Conservation (phyloP, 2,113 vertebrate species). For the Oryzias curvinotus region DNA sequence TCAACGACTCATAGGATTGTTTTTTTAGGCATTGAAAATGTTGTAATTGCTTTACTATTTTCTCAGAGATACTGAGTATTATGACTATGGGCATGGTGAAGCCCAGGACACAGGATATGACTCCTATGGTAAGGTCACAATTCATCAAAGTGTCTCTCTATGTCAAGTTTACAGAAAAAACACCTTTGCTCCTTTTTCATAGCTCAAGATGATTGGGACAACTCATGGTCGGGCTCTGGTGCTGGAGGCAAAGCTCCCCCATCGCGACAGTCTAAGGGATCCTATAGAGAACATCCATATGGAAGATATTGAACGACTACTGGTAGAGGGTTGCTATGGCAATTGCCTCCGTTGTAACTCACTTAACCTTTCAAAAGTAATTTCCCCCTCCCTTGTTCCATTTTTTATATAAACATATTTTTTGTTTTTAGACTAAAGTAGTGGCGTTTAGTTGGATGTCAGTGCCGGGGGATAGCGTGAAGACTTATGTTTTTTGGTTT, state of each 20-base stretch:
- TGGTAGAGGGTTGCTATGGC: conserved; percentile 83
- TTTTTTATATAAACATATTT: conserved; percentile 53
- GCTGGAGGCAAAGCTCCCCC: conserved; percentile 82
- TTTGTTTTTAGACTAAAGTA: conserved; percentile 40
- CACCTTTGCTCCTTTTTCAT: conserved; percentile 20
- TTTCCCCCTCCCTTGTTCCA: conserved; percentile 78
- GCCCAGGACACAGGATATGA: conserved; percentile 88
- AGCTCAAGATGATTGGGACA: conserved; percentile 96
- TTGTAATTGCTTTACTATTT: neutral
- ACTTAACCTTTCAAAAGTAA: conserved; percentile 95
- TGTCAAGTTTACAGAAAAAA: too few relatives aligned
- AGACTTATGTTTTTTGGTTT: conserved; percentile 39
- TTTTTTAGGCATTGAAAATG: neutral
- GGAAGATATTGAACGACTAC: conserved; percentile 87
- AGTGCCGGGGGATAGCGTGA: conserved; percentile 37
- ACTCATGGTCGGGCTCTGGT: conserved; percentile 79
- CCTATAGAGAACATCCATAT: conserved; percentile 92
- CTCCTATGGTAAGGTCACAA: conserved; percentile 84
- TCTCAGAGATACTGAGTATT: conserved; percentile 94
- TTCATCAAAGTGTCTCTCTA: fast-evolving
- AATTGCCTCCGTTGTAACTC: conserved; percentile 90
- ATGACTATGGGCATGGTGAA: conserved; percentile 97
- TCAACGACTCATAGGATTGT: neutral
- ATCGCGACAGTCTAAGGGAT: conserved; percentile 84
- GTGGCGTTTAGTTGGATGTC: conserved; percentile 57